Conservation (phyloP, 2,797 vertebrate species). For the Hylomyscus alleni region DNA sequence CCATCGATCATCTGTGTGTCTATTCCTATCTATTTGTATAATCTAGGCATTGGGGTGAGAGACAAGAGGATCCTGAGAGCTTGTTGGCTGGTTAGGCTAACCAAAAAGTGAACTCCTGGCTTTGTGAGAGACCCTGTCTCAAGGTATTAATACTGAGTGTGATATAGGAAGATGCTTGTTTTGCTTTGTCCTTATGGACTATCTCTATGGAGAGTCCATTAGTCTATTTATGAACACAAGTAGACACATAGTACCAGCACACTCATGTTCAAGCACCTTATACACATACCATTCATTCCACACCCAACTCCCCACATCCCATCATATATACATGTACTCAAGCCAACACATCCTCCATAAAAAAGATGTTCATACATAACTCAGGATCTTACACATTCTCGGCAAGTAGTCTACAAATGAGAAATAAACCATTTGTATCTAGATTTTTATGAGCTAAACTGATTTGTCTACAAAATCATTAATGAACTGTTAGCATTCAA, state of each 20-base stretch:
- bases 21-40: background rate
- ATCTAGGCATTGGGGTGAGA: background rate
- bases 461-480: slow-evolving; percentile 64
- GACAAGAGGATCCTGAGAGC: background rate
- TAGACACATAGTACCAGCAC: background rate
- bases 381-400: background rate
- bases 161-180: background rate
- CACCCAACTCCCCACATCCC: background rate
- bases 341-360: background rate
- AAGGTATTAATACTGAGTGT: background rate
- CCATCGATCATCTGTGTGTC: background rate
- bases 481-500: slow-evolving; percentile 46
- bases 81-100: background rate
- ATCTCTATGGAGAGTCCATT: too few species aligned
- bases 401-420: background rate
- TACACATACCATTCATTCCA: background rate
- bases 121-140: background rate
- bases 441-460: slow-evolving; percentile 28
- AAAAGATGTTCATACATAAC: background rate
- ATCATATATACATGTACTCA: background rate
- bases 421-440: background rate
- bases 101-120: background rate
- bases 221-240: background rate
- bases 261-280: background rate
- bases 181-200: background rate